Conservation (phyloP, 2,113 vertebrate species). For the Sinocyclocheilus anophthalmus region DNA sequence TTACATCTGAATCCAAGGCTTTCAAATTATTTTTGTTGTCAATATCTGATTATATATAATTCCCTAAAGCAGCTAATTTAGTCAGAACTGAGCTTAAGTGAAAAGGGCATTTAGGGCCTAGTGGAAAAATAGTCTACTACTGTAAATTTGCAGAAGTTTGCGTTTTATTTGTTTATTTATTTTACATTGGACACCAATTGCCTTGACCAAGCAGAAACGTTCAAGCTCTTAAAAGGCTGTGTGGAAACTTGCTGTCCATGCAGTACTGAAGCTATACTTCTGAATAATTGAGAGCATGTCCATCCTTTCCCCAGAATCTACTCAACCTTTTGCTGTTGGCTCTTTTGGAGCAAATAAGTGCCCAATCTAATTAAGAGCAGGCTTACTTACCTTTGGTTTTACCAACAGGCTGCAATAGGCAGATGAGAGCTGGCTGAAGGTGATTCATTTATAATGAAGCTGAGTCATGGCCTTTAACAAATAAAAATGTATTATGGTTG, state of each 20-base stretch:
- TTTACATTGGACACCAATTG: conserved; percentile 63
- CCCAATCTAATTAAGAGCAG: conserved; percentile 70
- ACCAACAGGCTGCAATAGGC: conserved; percentile 47
- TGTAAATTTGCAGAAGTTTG: conserved; percentile 71
- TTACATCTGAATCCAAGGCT: conserved; percentile 11
- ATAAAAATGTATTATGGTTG: conserved; percentile 49
- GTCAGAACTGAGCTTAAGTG: conserved; percentile 34
- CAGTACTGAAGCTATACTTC: conserved; percentile 72
- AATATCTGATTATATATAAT: conserved; percentile 36
- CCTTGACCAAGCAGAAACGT: conserved; percentile 79
- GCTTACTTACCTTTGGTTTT: conserved; percentile 67
- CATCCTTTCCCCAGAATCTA: conserved; percentile 67
- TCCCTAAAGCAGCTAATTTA: conserved; percentile 28
- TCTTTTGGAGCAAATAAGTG: conserved; percentile 74
- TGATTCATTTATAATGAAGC: conserved; percentile 60
- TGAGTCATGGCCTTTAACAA: conserved; percentile 57
- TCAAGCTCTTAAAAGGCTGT: conserved; percentile 73
- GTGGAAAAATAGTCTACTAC: conserved; percentile 60
- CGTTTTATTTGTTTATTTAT: conserved; percentile 56
- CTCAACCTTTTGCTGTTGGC: conserved; percentile 71
- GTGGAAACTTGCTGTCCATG: conserved; percentile 76
- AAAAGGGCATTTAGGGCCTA: conserved; percentile 23
- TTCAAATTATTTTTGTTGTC: conserved; percentile 22
- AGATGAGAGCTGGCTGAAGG: conserved; percentile 38
- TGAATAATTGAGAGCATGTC: conserved; percentile 69